Base-by-base conservation (phyloP, 2,888 invertebrate genomes). In the Drosophila melanosoma region DNA sequence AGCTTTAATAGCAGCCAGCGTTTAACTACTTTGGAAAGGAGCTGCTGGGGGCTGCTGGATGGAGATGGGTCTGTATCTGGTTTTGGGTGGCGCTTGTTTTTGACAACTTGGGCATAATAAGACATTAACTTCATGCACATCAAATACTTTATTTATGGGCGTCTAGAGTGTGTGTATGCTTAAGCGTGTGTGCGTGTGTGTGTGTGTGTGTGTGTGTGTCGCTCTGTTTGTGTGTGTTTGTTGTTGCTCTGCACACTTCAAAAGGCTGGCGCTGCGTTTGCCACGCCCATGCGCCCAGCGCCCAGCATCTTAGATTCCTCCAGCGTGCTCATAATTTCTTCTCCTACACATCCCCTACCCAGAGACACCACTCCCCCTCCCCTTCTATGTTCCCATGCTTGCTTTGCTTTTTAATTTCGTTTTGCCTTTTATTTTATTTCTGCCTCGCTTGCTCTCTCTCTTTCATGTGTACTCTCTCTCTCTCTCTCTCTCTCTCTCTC, bases 61-160 rank as follows among this genome's bases (percentile, higher is more conserved):
- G 12, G 26, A n/a, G 45, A 11, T 40, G 68, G 15, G 8, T 35
- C 54, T 70, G 32, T 45, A 53, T 36, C 23, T 78, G 70, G 68
- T 58, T 74, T 74, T 32, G 57, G 32, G 57, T 20, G 70, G 70
- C 81, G 89, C 81, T 88, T 88, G 88, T 89, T 87, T 90, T 88
- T 90, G 87, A 88, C 87, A 88, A 88, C 87, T 89, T 89, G 89
- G 88, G 87, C 83, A 90, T 88, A 90, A 88, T 89, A 88, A 90
- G 87, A 88, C 90, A 88, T 88, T 88, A 89, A 88, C 90, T 90
- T 89, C 90, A 88, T 87, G 82, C 90, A 90, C 87, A 88, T 90
- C 87, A 88, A 88, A 90, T 87, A 86, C 85, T 88, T 86, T 86
- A 86, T 90, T 86, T 90, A 90, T 83, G 82, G 84, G 66, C 82